A percentile compares a stretch with the other conserved stretches of the same genome.
Evolutionary conservation across 2,888 invertebrate species (phyloP).

Genomic region (Harpalus rufipes): DNA sequence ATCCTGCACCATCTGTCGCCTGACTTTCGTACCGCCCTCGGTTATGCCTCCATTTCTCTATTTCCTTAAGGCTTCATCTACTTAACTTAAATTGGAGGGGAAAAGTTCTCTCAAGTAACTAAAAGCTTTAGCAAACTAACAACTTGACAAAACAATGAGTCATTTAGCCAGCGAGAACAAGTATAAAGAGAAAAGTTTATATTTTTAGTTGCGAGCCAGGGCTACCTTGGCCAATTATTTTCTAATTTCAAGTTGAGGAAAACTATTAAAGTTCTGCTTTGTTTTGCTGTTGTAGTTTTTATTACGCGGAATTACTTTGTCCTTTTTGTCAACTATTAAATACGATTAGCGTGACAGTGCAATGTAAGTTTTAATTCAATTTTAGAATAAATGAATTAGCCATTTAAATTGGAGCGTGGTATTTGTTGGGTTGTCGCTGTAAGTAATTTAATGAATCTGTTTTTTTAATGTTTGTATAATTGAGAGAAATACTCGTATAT

Average conservation of each 20-base stretch:
- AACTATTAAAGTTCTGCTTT: background rate
- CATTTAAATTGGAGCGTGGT: background rate
- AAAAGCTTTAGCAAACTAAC: slow-evolving; percentile 38
- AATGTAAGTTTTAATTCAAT: background rate
- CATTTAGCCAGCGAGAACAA: slow-evolving; percentile 9
- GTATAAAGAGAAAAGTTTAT: background rate
- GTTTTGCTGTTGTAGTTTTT: background rate
- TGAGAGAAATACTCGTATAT: too few species aligned
- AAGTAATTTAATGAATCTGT: background rate
- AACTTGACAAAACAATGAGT: slow-evolving; percentile 48
- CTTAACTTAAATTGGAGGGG: slow-evolving; percentile 49
- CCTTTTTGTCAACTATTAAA: background rate
- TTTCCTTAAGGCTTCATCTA: slow-evolving; percentile 29
- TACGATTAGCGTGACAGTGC: background rate
- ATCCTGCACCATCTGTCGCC: slow-evolving; percentile 27
- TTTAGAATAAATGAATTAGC: background rate
- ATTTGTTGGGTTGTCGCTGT: background rate
- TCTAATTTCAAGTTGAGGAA: slow-evolving; percentile 6
- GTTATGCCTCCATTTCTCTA: slow-evolving; percentile 18
- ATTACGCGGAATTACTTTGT: background rate
- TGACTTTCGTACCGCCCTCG: slow-evolving; percentile 20
- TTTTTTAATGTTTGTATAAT: background rate
- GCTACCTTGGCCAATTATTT: slow-evolving; percentile 1
- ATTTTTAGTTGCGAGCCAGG: background rate
- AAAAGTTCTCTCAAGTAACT: slow-evolving; percentile 32